Conservation (phyloP, 2,888 invertebrate genomes). For the Diarsia brunnea region DNA sequence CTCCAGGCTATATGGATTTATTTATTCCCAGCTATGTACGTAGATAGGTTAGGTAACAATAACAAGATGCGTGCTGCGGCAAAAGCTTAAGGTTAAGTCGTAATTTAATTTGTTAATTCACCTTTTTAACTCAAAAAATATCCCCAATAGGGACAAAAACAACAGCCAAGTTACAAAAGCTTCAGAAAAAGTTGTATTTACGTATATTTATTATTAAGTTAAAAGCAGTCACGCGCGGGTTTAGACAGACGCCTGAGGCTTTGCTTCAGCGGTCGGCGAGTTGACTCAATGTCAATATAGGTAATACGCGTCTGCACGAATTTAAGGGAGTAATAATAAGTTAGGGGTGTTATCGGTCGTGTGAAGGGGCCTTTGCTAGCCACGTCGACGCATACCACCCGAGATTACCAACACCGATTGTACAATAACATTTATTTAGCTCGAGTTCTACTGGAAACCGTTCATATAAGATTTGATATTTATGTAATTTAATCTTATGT, state of each 20-base stretch:
- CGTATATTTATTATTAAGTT: constrained; percentile 44
- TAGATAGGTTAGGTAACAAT: background rate
- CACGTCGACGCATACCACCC: constrained; percentile 11
- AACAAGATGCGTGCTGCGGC: background rate
- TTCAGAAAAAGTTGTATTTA: constrained; percentile 34
- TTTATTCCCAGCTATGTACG: background rate
- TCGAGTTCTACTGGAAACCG: background rate
- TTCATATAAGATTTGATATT: background rate
- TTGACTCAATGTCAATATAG: constrained; percentile 49
- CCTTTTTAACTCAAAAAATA: background rate
- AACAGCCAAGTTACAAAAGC: constrained; percentile 39
- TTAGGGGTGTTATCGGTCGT: constrained; percentile 1
- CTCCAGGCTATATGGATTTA: constrained; percentile 43
- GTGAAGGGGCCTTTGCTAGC: constrained; percentile 7
- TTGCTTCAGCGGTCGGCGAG: constrained; percentile 32
- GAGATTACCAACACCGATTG: constrained; percentile 3
- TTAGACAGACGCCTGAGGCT: constrained; percentile 41
- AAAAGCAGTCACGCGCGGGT: constrained; percentile 36
- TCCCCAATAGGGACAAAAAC: constrained; percentile 2
- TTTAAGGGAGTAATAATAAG: constrained; percentile 20
- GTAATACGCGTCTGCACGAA: constrained; percentile 28
- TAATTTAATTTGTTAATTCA: constrained; percentile 1
- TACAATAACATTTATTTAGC: constrained; percentile 25
- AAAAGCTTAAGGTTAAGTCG: background rate
- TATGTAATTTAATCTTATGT: background rate